phyloP scores from a whole-genome alignment of 2,888 invertebrate genomes.

The Galeopsomyia nigrocyanea region DNA sequence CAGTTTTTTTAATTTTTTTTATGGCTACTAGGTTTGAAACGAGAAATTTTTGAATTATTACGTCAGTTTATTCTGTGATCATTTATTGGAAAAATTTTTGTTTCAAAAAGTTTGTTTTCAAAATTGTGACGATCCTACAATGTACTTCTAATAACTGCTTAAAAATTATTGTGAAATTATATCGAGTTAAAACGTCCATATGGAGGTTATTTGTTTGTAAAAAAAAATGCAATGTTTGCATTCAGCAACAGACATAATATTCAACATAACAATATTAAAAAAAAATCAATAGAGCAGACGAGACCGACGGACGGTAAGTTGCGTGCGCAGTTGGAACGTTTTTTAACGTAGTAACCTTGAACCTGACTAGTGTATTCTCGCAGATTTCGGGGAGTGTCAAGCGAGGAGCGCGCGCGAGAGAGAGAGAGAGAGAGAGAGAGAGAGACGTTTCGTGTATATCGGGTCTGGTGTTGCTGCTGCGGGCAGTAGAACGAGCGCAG shows the following conservation, averaged over 20 bases:
- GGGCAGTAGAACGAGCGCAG: constrained; percentile 2
- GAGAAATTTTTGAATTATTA: too few species aligned
- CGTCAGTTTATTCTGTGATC: too few species aligned
- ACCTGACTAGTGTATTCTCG: constrained; percentile 62
- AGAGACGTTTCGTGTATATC: constrained; percentile 51
- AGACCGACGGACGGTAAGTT: constrained; percentile 46
- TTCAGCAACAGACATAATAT: too few species aligned
- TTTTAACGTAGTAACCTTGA: constrained; percentile 63
- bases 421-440: constrained; percentile 51
- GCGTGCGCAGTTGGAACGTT: constrained; percentile 47
- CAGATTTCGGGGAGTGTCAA: constrained; percentile 64
- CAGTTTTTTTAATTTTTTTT: not conserved
- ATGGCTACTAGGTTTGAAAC: too few species aligned
- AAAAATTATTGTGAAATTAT: too few species aligned
- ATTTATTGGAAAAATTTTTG: too few species aligned
- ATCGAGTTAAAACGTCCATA: too few species aligned
- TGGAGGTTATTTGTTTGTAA: too few species aligned
- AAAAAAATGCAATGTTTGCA: too few species aligned
- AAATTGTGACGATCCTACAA: not conserved
- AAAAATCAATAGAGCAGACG: not conserved
- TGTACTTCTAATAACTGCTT: too few species aligned
- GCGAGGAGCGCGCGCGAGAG: constrained; percentile 56
- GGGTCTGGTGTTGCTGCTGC: constrained; percentile 49
- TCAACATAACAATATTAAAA: too few species aligned
- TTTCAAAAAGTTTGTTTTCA: not conserved